A percentile compares a stretch with the other conserved stretches of the same genome.
These are phyloP conservation scores for Anguilla pacifica DNA, from an alignment of 2,797 vertebrate species.

Conservation along the genomic window DNA sequence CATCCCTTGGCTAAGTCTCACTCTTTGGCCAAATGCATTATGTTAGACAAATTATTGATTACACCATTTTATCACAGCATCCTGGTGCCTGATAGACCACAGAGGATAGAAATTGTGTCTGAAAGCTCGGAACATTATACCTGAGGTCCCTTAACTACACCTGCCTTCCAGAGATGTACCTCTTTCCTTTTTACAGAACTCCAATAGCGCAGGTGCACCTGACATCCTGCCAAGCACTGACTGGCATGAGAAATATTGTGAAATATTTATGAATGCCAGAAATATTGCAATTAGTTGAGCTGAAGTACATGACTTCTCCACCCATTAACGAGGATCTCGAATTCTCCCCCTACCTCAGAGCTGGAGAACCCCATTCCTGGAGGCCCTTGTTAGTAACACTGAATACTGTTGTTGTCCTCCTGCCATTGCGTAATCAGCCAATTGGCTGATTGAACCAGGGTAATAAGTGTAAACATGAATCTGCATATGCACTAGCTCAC, in stretches of 20 bases:
- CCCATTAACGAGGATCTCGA: no score
- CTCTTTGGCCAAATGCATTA: neutral
- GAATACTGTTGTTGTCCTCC: no score
- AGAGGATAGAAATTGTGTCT: neutral
- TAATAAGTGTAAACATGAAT: no score
- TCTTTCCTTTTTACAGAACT: neutral
- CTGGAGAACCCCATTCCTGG: no score
- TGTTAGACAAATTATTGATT: conserved; percentile 4
- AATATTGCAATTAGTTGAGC: no score
- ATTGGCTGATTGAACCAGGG: no score
- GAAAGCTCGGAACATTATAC: neutral
- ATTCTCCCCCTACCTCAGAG: no score
- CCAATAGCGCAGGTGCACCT: neutral
- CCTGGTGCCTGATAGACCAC: neutral
- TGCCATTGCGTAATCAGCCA: no score
- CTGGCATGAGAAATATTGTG: neutral
- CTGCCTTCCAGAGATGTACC: neutral
- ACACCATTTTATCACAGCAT: neutral
- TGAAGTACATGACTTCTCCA: no score
- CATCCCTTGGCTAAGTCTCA: neutral
- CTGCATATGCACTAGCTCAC: no score
- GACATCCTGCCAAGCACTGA: neutral
- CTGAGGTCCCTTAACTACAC: neutral
- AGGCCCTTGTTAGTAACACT: no score
- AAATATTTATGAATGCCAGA: no score